phyloP scores from a whole-genome alignment of 2,797 vertebrate species.

The Pseudochaenichthys georgianus region DNA sequence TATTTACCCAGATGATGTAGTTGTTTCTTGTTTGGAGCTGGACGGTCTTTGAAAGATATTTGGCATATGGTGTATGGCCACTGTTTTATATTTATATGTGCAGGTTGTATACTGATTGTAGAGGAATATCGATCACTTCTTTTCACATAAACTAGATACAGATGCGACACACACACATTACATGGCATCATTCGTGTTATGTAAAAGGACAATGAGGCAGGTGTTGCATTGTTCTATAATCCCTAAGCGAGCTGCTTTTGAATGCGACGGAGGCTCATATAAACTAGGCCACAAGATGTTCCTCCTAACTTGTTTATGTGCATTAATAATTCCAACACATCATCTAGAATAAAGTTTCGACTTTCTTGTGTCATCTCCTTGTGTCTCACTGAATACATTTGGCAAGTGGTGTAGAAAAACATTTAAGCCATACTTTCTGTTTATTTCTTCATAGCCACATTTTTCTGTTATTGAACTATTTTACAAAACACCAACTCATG shows the following conservation, averaged over 20 bases:
- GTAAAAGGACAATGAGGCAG: slow-evolving; percentile 70
- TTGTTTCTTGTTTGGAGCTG: neutral
- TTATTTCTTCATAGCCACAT: neutral
- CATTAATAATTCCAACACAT: slow-evolving; percentile 55
- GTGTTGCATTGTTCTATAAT: slow-evolving; percentile 79
- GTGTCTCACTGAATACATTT: slow-evolving; percentile 10
- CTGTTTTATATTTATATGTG: neutral
- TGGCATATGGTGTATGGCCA: neutral
- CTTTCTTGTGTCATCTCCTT: slow-evolving; percentile 13
- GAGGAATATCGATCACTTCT: slow-evolving; percentile 5
- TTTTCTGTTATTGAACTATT: slow-evolving; percentile 13
- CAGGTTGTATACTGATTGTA: slow-evolving; percentile 3
- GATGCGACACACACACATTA: slow-evolving; percentile 16
- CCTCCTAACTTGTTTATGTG: slow-evolving; percentile 43
- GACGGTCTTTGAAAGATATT: neutral
- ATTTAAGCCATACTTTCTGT: neutral
- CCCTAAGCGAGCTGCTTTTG: slow-evolving; percentile 46
- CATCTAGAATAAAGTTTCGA: slow-evolving; percentile 20
- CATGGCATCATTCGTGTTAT: slow-evolving; percentile 58
- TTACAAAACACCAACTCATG: slow-evolving; percentile 2
- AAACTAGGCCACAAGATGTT: slow-evolving; percentile 64
- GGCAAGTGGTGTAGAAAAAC: slow-evolving; percentile 12
- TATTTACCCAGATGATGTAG: neutral
- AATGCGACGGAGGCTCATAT: slow-evolving; percentile 29
- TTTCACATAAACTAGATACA: slow-evolving; percentile 6